phyloP scores from a whole-genome alignment of 1,140 invertebrate species.

The Drosophila simulans region DNA sequence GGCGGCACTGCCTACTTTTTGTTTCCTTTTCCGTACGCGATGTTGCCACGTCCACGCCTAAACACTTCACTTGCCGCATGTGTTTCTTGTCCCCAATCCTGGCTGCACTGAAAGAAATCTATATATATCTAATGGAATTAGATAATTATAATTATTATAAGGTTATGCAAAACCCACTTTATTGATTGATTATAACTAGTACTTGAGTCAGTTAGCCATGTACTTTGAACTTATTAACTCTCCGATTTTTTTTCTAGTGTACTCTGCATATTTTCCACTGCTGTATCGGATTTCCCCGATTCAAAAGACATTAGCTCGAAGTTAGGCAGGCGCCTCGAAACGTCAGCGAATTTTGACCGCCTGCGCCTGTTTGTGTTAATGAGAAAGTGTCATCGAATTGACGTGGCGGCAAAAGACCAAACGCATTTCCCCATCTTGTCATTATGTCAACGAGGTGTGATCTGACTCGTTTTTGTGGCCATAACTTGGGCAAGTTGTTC shows the following conservation, averaged over 20 bases:
- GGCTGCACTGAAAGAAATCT: not conserved
- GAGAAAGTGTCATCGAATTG: slow-evolving; percentile 78
- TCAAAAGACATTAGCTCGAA: slow-evolving; percentile 63
- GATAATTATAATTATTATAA: too few relatives aligned
- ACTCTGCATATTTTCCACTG: slow-evolving; percentile 11
- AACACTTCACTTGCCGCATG: slow-evolving; percentile 70
- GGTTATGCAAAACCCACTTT: too few relatives aligned
- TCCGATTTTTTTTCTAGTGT: not conserved
- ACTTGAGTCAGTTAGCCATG: not conserved
- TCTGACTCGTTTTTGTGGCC: slow-evolving; percentile 16
- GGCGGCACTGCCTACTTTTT: slow-evolving; percentile 34
- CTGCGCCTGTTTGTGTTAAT: slow-evolving; percentile 61
- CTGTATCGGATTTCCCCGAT: slow-evolving; percentile 56
- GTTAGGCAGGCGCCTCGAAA: slow-evolving; percentile 44
- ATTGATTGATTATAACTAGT: too few relatives aligned
- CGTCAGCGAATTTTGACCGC: slow-evolving; percentile 37
- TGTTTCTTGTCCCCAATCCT: slow-evolving; percentile 58
- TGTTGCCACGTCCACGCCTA: slow-evolving; percentile 65
- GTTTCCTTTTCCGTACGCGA: slow-evolving; percentile 12
- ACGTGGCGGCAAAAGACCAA: slow-evolving; percentile 73
- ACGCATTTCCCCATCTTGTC: slow-evolving; percentile 66
- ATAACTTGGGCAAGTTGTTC: slow-evolving; percentile 12
- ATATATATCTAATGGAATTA: not conserved
- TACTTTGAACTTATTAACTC: not conserved
- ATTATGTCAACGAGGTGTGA: slow-evolving; percentile 62